Evolutionary conservation across 2,888 invertebrate genomes (phyloP).

Genomic region (Hartigia nigra): DNA sequence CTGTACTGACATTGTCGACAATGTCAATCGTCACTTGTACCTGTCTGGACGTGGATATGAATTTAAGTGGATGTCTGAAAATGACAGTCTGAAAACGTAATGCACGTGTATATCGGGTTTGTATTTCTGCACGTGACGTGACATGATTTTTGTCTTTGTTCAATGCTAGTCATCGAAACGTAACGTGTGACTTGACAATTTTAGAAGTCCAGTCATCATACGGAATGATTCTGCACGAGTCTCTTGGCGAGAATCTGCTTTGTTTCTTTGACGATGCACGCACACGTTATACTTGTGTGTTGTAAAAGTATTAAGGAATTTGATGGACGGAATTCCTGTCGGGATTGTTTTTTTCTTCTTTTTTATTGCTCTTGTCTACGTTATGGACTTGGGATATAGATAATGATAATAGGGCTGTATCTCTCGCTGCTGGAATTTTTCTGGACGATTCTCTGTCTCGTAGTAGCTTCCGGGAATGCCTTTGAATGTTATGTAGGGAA

Average conservation of each 20-base stretch:
- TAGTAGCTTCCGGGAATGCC: background rate
- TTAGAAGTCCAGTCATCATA: background rate
- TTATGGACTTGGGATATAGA: background rate
- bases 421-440: background rate
- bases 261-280: background rate
- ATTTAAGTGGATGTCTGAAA: background rate
- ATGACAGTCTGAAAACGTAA: background rate
- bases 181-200: background rate
- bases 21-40: background rate
- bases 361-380: background rate
- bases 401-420: background rate
- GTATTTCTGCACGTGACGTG: background rate
- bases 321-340: background rate
- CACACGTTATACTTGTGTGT: background rate
- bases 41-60: background rate
- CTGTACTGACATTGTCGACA: background rate
- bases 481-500: slow-evolving; percentile 26
- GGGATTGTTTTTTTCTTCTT: background rate
- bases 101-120: background rate
- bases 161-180: background rate
- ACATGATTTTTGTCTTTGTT: background rate
- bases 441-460: background rate
- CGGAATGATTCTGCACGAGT: background rate
- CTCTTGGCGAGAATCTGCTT: background rate
- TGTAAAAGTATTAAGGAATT: background rate